phyloP scores from a whole-genome alignment of 2,113 vertebrate genomes.

The Petrocephalus zakoni region DNA sequence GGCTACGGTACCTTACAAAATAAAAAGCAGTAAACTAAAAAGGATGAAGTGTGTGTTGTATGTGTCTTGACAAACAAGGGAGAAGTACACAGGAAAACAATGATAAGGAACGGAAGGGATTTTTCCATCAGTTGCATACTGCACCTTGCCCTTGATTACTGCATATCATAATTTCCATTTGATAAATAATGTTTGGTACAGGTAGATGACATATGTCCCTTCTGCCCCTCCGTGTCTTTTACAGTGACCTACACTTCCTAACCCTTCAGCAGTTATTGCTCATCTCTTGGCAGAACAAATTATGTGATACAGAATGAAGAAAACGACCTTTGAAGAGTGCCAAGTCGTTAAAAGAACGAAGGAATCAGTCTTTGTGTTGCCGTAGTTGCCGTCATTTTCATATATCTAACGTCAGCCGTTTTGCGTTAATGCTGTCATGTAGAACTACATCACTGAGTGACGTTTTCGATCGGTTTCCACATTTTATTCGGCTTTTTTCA shows the following conservation, averaged over 20 bases:
- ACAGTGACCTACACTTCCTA: neutral
- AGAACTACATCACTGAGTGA: neutral
- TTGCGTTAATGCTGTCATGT: neutral
- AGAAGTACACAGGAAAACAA: neutral
- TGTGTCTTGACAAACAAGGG: too few species aligned
- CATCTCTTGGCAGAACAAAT: neutral
- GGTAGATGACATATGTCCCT: neutral
- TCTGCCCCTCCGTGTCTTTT: neutral
- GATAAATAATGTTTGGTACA: neutral
- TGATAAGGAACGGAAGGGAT: neutral
- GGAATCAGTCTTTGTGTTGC: neutral
- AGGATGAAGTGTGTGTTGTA: neutral
- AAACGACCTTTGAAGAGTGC: conserved; percentile 4
- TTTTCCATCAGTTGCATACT: neutral
- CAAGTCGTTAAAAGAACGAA: conserved; percentile 1
- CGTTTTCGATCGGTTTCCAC: neutral
- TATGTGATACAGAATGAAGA: neutral
- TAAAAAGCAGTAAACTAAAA: neutral
- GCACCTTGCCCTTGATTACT: neutral
- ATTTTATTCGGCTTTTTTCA: neutral
- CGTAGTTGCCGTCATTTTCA: neutral
- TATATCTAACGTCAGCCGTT: neutral
- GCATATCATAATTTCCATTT: neutral
- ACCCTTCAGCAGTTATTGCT: conserved; percentile 11
- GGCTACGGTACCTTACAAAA: neutral